phyloP scores from a whole-genome alignment of 2,797 vertebrate species.

The Myripristis jacobus region DNA sequence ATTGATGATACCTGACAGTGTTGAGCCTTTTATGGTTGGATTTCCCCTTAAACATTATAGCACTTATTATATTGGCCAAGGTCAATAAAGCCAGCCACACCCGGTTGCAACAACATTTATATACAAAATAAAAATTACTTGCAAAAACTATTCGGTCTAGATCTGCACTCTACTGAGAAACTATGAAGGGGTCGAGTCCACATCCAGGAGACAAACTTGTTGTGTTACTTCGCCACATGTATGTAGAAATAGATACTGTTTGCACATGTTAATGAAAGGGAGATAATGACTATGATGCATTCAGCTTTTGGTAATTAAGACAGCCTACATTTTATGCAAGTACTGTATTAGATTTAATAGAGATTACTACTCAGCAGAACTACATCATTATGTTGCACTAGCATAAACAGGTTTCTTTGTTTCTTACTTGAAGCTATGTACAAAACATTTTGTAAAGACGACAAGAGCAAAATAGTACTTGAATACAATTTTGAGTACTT shows the following conservation, averaged over 20 bases:
- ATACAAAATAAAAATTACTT: background rate
- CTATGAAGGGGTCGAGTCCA: background rate
- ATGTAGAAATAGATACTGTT: conserved; percentile 3
- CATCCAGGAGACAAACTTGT: conserved; percentile 1
- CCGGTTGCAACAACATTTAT: background rate
- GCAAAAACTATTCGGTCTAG: background rate
- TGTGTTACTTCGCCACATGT: background rate
- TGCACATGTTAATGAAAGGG: conserved; percentile 20
- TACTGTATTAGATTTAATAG: conserved; percentile 52
- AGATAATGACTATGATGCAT: background rate
- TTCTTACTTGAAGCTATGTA: conserved; percentile 4
- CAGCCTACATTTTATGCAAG: conserved; percentile 45
- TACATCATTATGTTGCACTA: conserved; percentile 15
- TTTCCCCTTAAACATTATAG: background rate
- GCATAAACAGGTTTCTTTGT: conserved; percentile 16
- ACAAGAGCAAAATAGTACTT: conserved; percentile 29
- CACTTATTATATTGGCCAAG: background rate
- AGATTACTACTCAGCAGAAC: background rate
- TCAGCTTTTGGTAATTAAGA: conserved; percentile 22
- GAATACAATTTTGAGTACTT: conserved; percentile 46
- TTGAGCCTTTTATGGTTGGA: conserved; percentile 24
- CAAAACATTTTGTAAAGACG: conserved; percentile 7
- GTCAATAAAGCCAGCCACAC: background rate
- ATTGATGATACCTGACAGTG: background rate
- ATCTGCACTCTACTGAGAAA: background rate